Conservation (phyloP, 1,140 invertebrate species). For the Tachypleus tridentatus region DNA sequence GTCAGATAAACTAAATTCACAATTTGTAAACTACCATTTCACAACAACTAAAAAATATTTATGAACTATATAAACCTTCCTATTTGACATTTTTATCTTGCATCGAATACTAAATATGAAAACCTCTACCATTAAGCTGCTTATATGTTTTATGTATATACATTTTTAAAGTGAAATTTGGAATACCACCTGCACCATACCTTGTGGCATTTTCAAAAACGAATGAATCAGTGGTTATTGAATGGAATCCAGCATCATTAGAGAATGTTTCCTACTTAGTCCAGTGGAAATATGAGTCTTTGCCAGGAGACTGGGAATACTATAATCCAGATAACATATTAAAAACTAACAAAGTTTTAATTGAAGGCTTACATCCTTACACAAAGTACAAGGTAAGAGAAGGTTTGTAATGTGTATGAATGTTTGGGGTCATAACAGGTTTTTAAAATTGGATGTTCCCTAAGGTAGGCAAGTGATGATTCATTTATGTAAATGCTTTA, state of each 20-base stretch:
- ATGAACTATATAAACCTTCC: no score
- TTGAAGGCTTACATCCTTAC: conserved; percentile 67
- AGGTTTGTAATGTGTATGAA: not conserved
- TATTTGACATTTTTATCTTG: no score
- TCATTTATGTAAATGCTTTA: no score
- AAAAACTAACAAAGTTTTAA: conserved; percentile 28
- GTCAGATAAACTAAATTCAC: no score
- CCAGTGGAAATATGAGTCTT: conserved; percentile 59
- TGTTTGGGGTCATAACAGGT: no score
- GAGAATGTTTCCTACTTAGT: conserved; percentile 54
- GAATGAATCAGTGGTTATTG: conserved; percentile 57
- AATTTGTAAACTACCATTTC: no score
- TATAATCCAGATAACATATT: conserved; percentile 50
- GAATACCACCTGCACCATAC: conserved; percentile 54
- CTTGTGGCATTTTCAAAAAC: conserved; percentile 59
- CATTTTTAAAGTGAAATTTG: conserved; percentile 44
- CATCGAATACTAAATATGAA: no score
- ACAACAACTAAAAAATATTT: no score
- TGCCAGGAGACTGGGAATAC: conserved; percentile 55
- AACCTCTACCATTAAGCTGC: not conserved
- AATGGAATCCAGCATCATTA: conserved; percentile 52
- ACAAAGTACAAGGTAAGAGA: conserved; percentile 67
- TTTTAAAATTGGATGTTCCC: no score
- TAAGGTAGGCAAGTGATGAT: no score
- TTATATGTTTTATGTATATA: not conserved